Evolutionary conservation across 2,113 vertebrate species (phyloP).

Genomic region (Neotragus pygmaeus): DNA sequence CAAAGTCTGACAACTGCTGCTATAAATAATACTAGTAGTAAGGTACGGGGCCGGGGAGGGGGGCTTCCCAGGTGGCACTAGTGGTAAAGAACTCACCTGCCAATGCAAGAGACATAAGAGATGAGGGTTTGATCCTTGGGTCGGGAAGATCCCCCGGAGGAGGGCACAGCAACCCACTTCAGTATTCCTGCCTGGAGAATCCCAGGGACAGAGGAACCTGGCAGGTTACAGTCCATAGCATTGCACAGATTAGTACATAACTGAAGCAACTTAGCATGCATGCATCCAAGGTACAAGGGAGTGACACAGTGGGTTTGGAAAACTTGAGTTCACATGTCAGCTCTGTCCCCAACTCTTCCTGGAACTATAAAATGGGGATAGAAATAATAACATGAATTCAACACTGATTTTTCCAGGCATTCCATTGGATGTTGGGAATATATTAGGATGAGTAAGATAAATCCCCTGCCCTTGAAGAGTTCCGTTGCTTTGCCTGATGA

Average conservation of each 20-base stretch:
- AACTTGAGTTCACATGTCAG: neutral
- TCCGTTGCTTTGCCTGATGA: neutral
- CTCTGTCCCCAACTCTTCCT: neutral
- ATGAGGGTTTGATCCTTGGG: neutral
- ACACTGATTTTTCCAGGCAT: neutral
- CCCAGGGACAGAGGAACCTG: neutral
- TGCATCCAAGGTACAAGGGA: neutral
- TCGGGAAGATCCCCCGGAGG: neutral
- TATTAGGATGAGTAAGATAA: neutral
- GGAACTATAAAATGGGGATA: neutral
- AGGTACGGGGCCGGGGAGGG: neutral
- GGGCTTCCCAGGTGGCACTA: neutral
- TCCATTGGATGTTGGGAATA: neutral
- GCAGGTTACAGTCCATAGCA: neutral
- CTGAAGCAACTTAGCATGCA: neutral
- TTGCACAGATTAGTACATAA: neutral
- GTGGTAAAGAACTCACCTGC: neutral
- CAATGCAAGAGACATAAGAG: neutral
- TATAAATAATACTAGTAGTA: neutral
- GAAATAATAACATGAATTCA: slow-evolving; percentile 13
- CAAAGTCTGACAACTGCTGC: neutral
- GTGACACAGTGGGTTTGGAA: neutral
- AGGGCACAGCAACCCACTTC: neutral
- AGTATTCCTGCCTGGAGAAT: neutral
- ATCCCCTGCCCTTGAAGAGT: neutral